phyloP scores from a whole-genome alignment of 2,888 invertebrate species.

The Volucella bombylans region DNA sequence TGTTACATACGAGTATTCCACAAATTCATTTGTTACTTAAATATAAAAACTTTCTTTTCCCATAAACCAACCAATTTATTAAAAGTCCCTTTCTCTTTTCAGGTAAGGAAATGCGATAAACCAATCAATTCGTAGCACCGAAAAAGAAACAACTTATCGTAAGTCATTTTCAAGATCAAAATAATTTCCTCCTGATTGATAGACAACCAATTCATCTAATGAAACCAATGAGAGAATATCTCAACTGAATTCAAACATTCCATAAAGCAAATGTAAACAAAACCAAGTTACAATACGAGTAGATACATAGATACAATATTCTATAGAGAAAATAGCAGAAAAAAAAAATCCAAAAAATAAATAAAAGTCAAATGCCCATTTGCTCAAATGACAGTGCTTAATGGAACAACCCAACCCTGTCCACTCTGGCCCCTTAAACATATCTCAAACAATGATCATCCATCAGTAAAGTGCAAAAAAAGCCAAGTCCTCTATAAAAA shows the following conservation, averaged over 20 bases:
- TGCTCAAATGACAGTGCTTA: slow-evolving; percentile 53
- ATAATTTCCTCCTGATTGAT: slow-evolving; percentile 47
- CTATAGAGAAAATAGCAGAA: background rate
- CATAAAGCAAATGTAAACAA: too few species aligned
- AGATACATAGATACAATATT: too few species aligned
- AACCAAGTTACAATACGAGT: too few species aligned
- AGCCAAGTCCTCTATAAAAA: background rate
- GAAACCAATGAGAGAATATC: slow-evolving; percentile 11
- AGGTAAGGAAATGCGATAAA: slow-evolving; percentile 53
- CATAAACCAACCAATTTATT: slow-evolving; percentile 49
- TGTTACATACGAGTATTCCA: too few species aligned
- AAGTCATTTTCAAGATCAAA: slow-evolving; percentile 50
- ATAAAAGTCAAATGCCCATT: slow-evolving; percentile 28
- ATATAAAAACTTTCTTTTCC: slow-evolving; percentile 20
- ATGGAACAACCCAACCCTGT: slow-evolving; percentile 17
- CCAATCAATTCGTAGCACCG: slow-evolving; percentile 17
- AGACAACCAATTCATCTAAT: slow-evolving; percentile 23
- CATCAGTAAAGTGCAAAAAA: slow-evolving; percentile 39
- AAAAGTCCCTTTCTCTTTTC: slow-evolving; percentile 25
- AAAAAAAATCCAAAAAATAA: slow-evolving; percentile 17
- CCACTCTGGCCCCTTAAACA: background rate
- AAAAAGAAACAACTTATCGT: slow-evolving; percentile 27
- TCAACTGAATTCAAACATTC: background rate
- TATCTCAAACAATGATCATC: slow-evolving; percentile 52
- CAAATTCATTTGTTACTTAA: background rate